A percentile compares a stretch with the other conserved stretches of the same genome.
These are phyloP conservation scores for Artemia sp. DNA, from an alignment of 2,888 invertebrate genomes.

Conservation along the genomic window DNA sequence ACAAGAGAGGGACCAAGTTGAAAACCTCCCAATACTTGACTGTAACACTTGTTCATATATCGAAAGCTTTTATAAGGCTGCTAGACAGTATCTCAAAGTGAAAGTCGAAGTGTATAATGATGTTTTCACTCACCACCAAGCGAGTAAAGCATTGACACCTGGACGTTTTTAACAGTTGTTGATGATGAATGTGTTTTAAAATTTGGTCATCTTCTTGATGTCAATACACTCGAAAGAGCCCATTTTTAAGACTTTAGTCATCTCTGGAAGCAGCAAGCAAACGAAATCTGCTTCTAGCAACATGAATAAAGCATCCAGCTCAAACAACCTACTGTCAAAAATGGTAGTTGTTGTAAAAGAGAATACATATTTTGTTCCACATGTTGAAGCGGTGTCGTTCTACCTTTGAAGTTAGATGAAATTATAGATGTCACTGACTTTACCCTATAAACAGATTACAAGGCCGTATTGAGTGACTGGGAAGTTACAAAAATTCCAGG, in stretches of 20 bases:
- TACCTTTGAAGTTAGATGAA: slow-evolving; percentile 45
- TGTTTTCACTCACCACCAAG: slow-evolving; percentile 31
- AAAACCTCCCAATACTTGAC: slow-evolving; percentile 28
- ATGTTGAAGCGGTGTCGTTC: slow-evolving; percentile 46
- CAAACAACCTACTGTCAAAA: slow-evolving; percentile 29
- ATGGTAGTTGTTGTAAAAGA: slow-evolving; percentile 44
- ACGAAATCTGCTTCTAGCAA: neutral
- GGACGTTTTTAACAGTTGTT: slow-evolving; percentile 54
- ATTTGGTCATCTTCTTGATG: slow-evolving; percentile 43
- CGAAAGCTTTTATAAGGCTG: slow-evolving; percentile 47
- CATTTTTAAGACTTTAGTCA: slow-evolving; percentile 17
- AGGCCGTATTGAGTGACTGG: slow-evolving; percentile 52
- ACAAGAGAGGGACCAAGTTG: slow-evolving; percentile 38
- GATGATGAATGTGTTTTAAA: slow-evolving; percentile 52
- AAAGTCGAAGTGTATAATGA: slow-evolving; percentile 37
- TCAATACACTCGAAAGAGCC: slow-evolving; percentile 20
- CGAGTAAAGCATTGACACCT: slow-evolving; percentile 43
- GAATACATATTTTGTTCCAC: slow-evolving; percentile 44
- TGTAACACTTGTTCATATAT: slow-evolving; percentile 37
- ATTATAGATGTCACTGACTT: slow-evolving; percentile 47
- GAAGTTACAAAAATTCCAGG: slow-evolving; percentile 50
- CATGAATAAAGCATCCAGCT: neutral
- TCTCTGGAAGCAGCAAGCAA: neutral
- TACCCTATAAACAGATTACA: slow-evolving; percentile 51
- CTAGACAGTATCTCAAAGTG: slow-evolving; percentile 43